Percentiles rank a stretch among this genome's conserved stretches.
Evolutionary conservation across 35 echinoderm and acorn worm species (phyloP).

Genomic region (Stichopus chloronotus): DNA sequence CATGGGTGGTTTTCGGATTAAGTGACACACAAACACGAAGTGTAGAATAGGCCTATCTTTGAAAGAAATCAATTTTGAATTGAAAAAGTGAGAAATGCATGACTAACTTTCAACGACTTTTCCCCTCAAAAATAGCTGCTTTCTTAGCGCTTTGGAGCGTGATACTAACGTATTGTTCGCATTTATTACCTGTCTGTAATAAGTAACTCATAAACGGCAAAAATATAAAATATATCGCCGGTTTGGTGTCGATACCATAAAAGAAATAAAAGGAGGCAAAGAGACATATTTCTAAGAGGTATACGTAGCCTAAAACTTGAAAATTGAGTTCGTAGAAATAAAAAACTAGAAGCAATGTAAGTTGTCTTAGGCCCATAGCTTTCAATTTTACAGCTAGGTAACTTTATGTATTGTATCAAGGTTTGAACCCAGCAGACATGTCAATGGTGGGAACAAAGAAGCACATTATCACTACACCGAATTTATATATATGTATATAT

Average conservation of each 20-base stretch:
- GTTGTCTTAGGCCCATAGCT: too few species aligned
- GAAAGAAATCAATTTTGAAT: slow-evolving; percentile 34
- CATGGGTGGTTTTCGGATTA: slow-evolving; percentile 38
- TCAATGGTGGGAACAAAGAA: not conserved
- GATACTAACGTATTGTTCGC: slow-evolving; percentile 6
- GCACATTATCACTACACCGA: too few species aligned
- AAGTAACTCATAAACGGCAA: not conserved
- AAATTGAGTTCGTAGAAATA: not conserved
- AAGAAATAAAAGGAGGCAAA: too few species aligned
- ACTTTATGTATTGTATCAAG: not conserved
- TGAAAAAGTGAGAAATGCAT: slow-evolving; percentile 37
- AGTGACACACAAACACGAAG: slow-evolving; percentile 14
- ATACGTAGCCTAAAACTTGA: too few species aligned
- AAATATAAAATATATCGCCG: not conserved
- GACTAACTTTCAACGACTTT: slow-evolving; percentile 15
- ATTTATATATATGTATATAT: too few species aligned
- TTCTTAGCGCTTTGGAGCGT: slow-evolving; percentile 30
- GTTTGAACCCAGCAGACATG: not conserved
- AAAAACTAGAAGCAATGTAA: not conserved
- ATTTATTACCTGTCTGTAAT: not conserved
- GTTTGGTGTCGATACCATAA: not conserved
- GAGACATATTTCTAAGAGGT: too few species aligned
- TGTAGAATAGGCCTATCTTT: slow-evolving; percentile 15
- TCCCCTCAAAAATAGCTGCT: slow-evolving; percentile 12
- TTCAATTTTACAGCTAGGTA: too few species aligned